Evolutionary conservation across 2,888 invertebrate genomes (phyloP).

Genomic region (Agriotes lineatus): DNA sequence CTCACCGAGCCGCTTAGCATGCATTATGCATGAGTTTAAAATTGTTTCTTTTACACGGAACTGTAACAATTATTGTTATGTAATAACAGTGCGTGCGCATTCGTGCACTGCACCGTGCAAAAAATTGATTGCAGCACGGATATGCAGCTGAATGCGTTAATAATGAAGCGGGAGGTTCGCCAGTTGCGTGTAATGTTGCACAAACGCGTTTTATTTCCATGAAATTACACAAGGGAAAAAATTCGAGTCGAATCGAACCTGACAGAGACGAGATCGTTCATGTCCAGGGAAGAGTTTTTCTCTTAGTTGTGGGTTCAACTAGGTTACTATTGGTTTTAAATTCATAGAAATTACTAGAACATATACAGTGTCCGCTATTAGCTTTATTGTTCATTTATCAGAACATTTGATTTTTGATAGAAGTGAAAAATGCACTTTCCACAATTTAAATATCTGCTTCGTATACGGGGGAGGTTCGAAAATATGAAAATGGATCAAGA

Average conservation of each 20-base stretch:
- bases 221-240: background rate
- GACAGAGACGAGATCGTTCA: too few species aligned
- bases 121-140: background rate
- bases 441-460: too few species aligned
- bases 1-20: background rate
- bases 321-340: too few species aligned
- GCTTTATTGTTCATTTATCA: too few species aligned
- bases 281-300: too few species aligned
- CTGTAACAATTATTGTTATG: constrained; percentile 26
- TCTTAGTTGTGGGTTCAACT: too few species aligned
- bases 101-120: background rate
- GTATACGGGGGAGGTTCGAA: too few species aligned
- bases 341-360: too few species aligned
- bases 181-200: background rate
- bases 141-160: constrained; percentile 1
- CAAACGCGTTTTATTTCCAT: background rate
- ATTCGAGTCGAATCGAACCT: background rate
- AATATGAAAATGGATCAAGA: too few species aligned
- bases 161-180: background rate
- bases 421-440: too few species aligned
- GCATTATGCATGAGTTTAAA: constrained; percentile 28
- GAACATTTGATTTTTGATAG: too few species aligned
- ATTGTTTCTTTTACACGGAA: constrained; percentile 27
- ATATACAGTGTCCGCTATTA: too few species aligned
- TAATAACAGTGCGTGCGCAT: background rate